Conservation (phyloP, 1,140 invertebrate genomes). For the Nephotettix cincticeps region DNA sequence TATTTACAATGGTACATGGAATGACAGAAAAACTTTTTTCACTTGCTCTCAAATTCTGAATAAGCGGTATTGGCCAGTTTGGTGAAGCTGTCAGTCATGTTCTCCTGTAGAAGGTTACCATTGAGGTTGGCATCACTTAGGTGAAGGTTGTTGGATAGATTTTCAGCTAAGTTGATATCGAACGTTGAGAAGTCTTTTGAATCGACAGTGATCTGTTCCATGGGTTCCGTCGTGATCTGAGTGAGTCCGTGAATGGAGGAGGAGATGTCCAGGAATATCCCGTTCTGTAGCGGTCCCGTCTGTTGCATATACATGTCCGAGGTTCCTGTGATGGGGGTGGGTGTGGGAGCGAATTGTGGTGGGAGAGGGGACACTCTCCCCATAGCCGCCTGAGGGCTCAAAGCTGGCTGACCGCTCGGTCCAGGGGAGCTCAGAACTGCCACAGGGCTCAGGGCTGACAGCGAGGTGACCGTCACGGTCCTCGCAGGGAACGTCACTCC, state of each 20-base stretch:
- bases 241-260: background rate
- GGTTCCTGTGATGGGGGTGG: background rate
- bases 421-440: no score
- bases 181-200: constrained; percentile 46
- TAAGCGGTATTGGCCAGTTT: constrained; percentile 21
- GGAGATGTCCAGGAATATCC: background rate
- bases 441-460: no score
- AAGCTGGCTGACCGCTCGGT: no score
- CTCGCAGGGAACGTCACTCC: no score
- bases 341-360: no score
- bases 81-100: constrained; percentile 55
- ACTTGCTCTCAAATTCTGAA: constrained; percentile 5
- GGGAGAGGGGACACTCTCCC: background rate
- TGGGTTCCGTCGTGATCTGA: background rate
- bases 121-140: constrained; percentile 30
- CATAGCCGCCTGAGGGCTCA: background rate
- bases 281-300: background rate
- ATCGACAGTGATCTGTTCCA: constrained; percentile 41
- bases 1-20: no score
- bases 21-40: no score
- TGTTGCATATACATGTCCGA: background rate
- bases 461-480: no score
- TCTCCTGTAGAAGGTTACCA: constrained; percentile 30
- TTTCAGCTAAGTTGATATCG: constrained; percentile 41
- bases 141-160: constrained; percentile 40